Conservation (phyloP, 2,888 invertebrate genomes). For the Dugesia japonica region DNA sequence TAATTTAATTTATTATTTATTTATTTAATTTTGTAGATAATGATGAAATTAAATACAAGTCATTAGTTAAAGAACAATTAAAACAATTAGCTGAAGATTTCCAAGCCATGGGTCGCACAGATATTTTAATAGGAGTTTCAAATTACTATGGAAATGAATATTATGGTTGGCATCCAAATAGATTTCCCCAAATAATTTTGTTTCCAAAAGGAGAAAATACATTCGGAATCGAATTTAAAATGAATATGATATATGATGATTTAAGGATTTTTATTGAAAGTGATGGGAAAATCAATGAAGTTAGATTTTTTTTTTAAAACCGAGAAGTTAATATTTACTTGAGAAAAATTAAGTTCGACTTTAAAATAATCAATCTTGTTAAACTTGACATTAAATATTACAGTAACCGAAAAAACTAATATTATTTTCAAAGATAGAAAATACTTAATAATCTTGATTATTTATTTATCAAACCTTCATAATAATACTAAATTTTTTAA, state of each 20-base stretch:
- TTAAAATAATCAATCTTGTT: too few relatives aligned
- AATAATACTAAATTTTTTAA: too few relatives aligned
- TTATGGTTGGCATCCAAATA: neutral
- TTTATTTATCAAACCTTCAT: too few relatives aligned
- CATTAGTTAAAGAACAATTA: neutral
- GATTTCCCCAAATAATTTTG: neutral
- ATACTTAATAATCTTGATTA: too few relatives aligned
- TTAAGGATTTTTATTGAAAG: neutral
- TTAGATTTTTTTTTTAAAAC: neutral
- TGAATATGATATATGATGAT: neutral
- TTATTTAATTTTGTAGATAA: neutral
- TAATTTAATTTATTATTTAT: too few relatives aligned
- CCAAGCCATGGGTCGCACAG: neutral
- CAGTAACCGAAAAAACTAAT: too few relatives aligned
- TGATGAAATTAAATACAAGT: neutral
- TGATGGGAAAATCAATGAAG: neutral
- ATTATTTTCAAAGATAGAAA: too few relatives aligned
- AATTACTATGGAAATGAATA: neutral
- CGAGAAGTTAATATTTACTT: too few relatives aligned
- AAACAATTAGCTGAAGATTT: neutral
- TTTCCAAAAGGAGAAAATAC: conserved; percentile 6
- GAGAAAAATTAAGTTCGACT: too few relatives aligned
- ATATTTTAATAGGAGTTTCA: neutral
- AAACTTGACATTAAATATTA: too few relatives aligned
- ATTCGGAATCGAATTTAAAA: neutral